These are phyloP conservation scores for Halesus radiatus DNA, from an alignment of 1,140 invertebrate species.

Conservation along the genomic window DNA sequence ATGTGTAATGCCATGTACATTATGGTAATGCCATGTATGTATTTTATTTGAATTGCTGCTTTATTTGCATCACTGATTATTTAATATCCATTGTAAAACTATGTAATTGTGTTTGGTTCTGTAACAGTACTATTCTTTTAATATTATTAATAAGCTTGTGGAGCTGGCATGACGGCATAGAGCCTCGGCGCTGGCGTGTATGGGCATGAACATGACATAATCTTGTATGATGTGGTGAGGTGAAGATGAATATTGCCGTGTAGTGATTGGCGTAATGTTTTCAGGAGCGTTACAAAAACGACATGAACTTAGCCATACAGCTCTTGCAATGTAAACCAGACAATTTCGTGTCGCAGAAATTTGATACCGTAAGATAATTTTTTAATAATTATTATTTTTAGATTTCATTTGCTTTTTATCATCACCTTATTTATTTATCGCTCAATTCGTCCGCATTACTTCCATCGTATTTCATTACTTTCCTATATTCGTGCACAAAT, in stretches of 20 bases:
- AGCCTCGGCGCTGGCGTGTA: neutral
- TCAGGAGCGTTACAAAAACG: constrained; percentile 94
- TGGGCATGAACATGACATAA: neutral
- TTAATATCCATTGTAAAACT: too few species aligned
- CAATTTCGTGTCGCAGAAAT: constrained; percentile 93
- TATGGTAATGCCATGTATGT: too few species aligned
- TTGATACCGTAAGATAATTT: constrained; percentile 85
- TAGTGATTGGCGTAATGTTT: constrained; percentile 59
- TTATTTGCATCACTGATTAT: neutral
- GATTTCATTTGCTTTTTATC: constrained; percentile 52
- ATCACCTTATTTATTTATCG: constrained; percentile 46
- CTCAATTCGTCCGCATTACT: too few species aligned
- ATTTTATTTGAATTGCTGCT: neutral
- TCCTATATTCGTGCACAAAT: neutral
- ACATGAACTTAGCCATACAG: constrained; percentile 94
- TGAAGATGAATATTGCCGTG: neutral
- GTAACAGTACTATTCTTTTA: neutral
- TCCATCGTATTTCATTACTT: neutral
- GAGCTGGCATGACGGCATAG: neutral
- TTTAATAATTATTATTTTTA: constrained; percentile 52
- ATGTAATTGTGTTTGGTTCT: constrained; percentile 48
- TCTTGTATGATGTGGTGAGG: neutral
- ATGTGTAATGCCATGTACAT: too few species aligned
- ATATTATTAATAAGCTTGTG: neutral
- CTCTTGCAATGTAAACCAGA: constrained; percentile 95